Evolutionary conservation across 2,888 invertebrate species (phyloP).

Genomic region (Ophioninae sp.): DNA sequence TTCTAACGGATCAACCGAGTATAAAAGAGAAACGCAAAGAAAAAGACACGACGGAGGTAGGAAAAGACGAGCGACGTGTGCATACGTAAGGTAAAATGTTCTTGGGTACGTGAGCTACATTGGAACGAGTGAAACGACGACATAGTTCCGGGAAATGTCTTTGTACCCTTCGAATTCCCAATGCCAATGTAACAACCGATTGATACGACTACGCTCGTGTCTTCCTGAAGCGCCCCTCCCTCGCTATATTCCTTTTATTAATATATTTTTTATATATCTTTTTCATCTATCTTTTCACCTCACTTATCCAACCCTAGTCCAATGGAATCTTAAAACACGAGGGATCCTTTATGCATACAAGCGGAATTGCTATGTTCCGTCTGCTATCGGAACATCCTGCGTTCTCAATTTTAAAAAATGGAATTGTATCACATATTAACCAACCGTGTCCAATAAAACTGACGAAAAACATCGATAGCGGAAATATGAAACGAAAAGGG

Average conservation of each 20-base stretch:
- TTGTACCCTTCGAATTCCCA: slow-evolving; percentile 46
- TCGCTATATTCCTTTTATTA: not conserved
- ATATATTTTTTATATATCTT: not conserved
- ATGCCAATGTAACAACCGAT: slow-evolving; percentile 51
- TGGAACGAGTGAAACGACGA: slow-evolving; percentile 35
- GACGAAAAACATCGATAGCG: not conserved
- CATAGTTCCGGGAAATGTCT: slow-evolving; percentile 43
- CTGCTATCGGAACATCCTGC: not conserved
- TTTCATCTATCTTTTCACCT: slow-evolving; percentile 1
- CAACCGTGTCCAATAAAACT: not conserved
- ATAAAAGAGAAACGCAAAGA: slow-evolving; percentile 34
- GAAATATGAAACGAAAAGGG: not conserved
- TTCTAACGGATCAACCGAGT: slow-evolving; percentile 37
- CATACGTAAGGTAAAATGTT: slow-evolving; percentile 55
- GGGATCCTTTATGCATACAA: slow-evolving; percentile 24
- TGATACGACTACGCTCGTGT: slow-evolving; percentile 35
- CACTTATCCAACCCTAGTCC: not conserved
- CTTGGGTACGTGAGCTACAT: slow-evolving; percentile 50
- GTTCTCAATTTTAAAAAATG: not conserved
- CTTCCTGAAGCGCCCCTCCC: slow-evolving; percentile 37
- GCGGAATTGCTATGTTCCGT: not conserved
- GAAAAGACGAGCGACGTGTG: slow-evolving; percentile 47
- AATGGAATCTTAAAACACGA: slow-evolving; percentile 13
- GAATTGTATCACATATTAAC: not conserved
- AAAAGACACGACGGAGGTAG: slow-evolving; percentile 24